Evolutionary conservation across 2,113 vertebrate species (phyloP), one percentile per base, ranked within the genome.

Genomic region (Anser cygnoides): DNA sequence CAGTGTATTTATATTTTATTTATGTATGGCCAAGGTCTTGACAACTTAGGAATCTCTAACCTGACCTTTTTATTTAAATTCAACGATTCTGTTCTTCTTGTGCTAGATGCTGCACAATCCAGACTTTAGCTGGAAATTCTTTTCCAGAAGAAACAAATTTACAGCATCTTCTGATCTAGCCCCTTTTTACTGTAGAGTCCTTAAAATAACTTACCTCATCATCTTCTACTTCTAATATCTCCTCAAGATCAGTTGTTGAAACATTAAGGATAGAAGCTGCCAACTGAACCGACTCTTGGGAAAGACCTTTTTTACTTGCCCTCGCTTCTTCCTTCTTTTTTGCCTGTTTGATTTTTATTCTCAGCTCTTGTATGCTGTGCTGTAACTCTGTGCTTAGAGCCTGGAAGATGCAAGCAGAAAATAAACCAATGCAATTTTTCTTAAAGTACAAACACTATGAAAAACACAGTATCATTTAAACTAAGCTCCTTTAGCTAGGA

Each of bases 221-320:
- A 85, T 98, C 98, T 88, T 98, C 98, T 61, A 98, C 97, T 93
- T 99, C 98, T 90, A 99, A 62, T 96, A 99, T 98, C 94, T 99
- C 98, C 4, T 98, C 98, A 23, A 99, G 97, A 96, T 99, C 99
- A 54, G 98, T 97, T 83, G 93, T 98, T 72, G 99, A 99, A 98
- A 99, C 98, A 92, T 99, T 99, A 96, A 99, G 98, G 90, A 99
- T 99, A 94, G 98, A 99, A 1, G 98, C 99, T 94, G 99, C 99
- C 87, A 99, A 96, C 95, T 97, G 98, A 94, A 99, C 97, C 66
- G 98, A 99, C 90, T 98, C 97, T 97, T 97, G 98, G 86, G 97
- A 98, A 97, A 98, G 97, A 68, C 87, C 39, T 67, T 92, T 97
- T 94, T 59, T 91, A 68, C 93, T 90, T 23, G 84, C 49, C 59